Base-by-base conservation (phyloP, 2,888 invertebrate genomes). In the Micoletzkya japonica region DNA sequence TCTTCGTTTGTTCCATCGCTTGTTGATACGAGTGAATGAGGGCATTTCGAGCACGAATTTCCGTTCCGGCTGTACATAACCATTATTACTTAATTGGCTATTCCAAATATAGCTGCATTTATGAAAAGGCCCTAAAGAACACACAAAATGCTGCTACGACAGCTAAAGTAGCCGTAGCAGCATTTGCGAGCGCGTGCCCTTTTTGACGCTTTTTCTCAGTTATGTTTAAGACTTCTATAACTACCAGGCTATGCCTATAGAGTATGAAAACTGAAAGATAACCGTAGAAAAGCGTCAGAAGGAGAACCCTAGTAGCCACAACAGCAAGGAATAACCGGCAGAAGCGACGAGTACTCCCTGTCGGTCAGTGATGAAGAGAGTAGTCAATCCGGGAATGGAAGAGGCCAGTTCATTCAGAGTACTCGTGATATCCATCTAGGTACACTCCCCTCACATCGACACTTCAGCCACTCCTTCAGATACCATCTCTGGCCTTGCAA, bases 291-390 rank as follows among this genome's bases (percentile, higher is more conserved):
- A 52, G 52, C 6, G 7, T 52, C 52, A n/a, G n/a, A n/a, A n/a
- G n/a, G n/a, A n/a, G n/a, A n/a, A n/a, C n/a, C n/a, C 10, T n/a
- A 17, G 24, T 6, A 52, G 6, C 52, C 14, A 52, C 52, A n/a
- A 14, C 52, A n/a, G 52, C 26, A 52, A 6, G 7, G 24, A 52
- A 39, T 30, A 17, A 66, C 64, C 68, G n/a, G 68, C 26, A 30
- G 44, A 44, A 10, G 68, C 68, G 44, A 68, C 58, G 34, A 58
- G 68, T 1, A 68, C 68, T 49, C 68, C 68, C 57, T 68, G 57
- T 58, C 68, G 70, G 66, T 78, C 78, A 30, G 75, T 76, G 69
- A 77, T 70, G 56, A 77, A 76, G 30, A 77, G 74, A 14, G 77
- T 72, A 30, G 74, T 73, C 2, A 73, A 60, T 24, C 76, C 76